Base-by-base conservation (phyloP, 1,140 invertebrate species). In the Pantala flavescens region DNA sequence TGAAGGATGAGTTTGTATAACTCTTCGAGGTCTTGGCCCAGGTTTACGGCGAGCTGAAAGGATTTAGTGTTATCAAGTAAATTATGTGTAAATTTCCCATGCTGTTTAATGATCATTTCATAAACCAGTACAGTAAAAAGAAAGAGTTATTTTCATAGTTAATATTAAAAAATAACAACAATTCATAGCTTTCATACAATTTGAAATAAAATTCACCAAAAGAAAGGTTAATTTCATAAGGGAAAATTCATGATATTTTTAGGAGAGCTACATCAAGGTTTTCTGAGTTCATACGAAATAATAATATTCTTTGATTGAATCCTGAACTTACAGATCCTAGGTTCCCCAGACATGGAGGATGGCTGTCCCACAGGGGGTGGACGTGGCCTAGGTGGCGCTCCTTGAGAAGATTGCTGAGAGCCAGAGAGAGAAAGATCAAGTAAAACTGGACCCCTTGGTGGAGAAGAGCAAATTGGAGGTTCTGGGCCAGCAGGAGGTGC, bases 11-110 rank as follows among this genome's bases (percentile, higher is more conserved):
- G 88, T 87, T 42, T 89, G 89, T 9, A 87, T 86, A 10, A 90
- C 88, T 75, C 89, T 83, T 14, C 90, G 84, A 0, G 89, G 90
- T 78, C 90, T 90, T 23, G 89, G 89, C 43, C 89, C 90, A 0
- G 90, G 90, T 79, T 91, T 91, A 74, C 90, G 85, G 72, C 90
- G 86, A 70, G 89, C 90, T 90, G 79, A 16, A 63, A 63, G 12
- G 12, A 21, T 19, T 63, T 3, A 19, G 5, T 63, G n/a, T 63
- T 63, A 63, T 5, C 9, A 9, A 9, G 28, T 5, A 9, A 9
- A 36, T 36, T 36, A 2, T 36, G 2, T 36, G 9, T 36, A 9
- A 36, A n/a, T 36, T 36, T 9, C 9, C 28, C 9, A 36, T 36
- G 3, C 2, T 9, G 9, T 36, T 5, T 36, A 36, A 36, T 36